Conservation (phyloP, 2,113 vertebrate species). For the Muntiacus muntjak region DNA sequence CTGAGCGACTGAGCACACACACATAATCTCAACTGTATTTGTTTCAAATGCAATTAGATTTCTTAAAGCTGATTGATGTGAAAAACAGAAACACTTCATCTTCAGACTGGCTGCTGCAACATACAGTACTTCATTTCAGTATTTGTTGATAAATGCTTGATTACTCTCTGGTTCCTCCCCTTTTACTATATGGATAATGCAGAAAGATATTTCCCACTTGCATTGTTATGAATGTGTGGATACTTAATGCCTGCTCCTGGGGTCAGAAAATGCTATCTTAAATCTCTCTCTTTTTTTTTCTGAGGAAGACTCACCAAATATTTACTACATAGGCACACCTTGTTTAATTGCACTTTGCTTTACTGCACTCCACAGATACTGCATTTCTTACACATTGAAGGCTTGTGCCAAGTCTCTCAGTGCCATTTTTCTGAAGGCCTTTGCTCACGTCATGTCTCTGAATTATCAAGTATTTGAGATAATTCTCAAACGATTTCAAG, state of each 20-base stretch:
- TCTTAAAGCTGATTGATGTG: not conserved
- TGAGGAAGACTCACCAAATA: not conserved
- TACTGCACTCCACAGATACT: no score
- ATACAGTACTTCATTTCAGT: accelerated
- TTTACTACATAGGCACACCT: not conserved
- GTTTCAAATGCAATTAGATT: accelerated
- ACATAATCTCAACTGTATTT: not conserved
- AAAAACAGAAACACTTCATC: accelerated
- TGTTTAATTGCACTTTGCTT: not conserved
- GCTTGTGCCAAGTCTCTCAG: not conserved
- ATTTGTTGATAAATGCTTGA: accelerated
- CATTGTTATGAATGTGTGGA: accelerated
- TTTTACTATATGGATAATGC: accelerated
- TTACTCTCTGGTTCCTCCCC: not conserved
- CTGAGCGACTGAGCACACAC: not conserved
- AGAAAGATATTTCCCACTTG: accelerated
- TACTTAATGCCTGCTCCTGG: no score
- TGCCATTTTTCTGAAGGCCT: not conserved
- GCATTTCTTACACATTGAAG: not conserved
- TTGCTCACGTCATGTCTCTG: not conserved
- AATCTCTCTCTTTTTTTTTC: not conserved
- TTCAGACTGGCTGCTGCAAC: accelerated
- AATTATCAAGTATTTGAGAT: not conserved
- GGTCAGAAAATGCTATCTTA: not conserved
- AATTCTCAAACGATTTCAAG: not conserved